phyloP scores from a whole-genome alignment of 2,888 invertebrate species.

The Lithophane leautieri region DNA sequence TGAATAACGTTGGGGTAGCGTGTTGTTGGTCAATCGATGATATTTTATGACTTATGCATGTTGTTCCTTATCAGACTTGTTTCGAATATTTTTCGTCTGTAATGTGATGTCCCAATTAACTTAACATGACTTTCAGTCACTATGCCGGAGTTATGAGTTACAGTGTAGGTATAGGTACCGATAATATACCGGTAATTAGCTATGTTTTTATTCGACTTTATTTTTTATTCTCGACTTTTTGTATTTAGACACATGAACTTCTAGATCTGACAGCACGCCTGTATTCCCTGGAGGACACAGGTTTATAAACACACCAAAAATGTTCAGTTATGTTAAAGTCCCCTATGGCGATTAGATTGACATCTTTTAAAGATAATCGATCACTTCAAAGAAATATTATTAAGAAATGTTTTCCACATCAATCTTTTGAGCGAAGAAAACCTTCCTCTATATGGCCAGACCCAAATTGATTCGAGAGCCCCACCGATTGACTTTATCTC shows the following conservation, averaged over 20 bases:
- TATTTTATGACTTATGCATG: conserved; percentile 22
- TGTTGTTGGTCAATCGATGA: conserved; percentile 46
- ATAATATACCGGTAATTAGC: no score
- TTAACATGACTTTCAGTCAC: not conserved
- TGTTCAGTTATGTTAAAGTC: not conserved
- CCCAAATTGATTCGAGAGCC: conserved; percentile 6
- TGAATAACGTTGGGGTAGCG: conserved; percentile 20
- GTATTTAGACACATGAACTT: not conserved
- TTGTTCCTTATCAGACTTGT: conserved; percentile 13
- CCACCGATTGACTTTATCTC: not conserved
- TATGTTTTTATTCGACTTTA: no score
- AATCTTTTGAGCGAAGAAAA: not conserved
- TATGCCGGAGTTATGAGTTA: not conserved
- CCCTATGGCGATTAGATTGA: no score
- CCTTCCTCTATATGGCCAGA: not conserved
- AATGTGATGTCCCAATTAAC: conserved; percentile 14
- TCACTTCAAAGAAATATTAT: not conserved
- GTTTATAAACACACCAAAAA: not conserved
- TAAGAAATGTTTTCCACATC: not conserved
- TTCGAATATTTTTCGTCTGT: conserved; percentile 10
- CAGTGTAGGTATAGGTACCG: not conserved
- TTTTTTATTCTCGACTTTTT: not conserved
- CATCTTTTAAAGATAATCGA: not conserved
- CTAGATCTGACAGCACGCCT: not conserved
- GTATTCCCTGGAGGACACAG: not conserved